Base-by-base conservation (phyloP, 1,140 invertebrate genomes). In the Plectus sambesii region DNA sequence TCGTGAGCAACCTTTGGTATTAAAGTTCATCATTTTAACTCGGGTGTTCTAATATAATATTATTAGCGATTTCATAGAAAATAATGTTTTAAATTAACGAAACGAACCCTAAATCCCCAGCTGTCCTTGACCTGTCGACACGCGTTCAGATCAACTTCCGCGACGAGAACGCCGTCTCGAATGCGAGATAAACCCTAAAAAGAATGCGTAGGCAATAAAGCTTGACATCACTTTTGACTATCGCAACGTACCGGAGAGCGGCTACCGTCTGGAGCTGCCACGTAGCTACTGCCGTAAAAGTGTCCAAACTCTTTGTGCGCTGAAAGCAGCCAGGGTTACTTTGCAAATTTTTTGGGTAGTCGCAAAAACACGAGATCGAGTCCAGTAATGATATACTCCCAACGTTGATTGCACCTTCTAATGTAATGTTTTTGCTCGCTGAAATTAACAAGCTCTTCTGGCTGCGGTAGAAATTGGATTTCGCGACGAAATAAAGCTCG, bases 261-360 rank as follows among this genome's bases (percentile, higher is more conserved):
- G 25, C 79, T 78, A 1, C 90, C 93, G 78, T 97, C 85, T 0
- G 93, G 93, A 12, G 83, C 85, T 35, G 89, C 81, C 0, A 94
- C 76, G 72, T 97, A 98, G 57, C 83, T 87, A 0, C 89, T 68
- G 66, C 76, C 93, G 74, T 94, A 98, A 71, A 98, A 98, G 68
- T 90, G 85, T 1, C 92, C 93, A 72, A 97, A 93, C 47, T 87
- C 80, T 63, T 82, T 84, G 66, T 96, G 89, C 1, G 89, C 85
- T 57, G 59, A 55, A 65, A 62, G 42, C 39, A 25, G 27, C 51
- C 15, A 43, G n/a, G 23, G 45, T 23, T n/a, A n/a, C n/a, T n/a
- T n/a, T n/a, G n/a, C n/a, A n/a, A n/a, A n/a, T n/a, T n/a, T n/a
- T n/a, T n/a, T n/a, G n/a, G n/a, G n/a, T n/a, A n/a, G n/a, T n/a